A percentile compares a stretch with the other conserved stretches of the same genome.
Conservation (phyloP, 2,113 vertebrate species). For the Rynchops niger region DNA sequence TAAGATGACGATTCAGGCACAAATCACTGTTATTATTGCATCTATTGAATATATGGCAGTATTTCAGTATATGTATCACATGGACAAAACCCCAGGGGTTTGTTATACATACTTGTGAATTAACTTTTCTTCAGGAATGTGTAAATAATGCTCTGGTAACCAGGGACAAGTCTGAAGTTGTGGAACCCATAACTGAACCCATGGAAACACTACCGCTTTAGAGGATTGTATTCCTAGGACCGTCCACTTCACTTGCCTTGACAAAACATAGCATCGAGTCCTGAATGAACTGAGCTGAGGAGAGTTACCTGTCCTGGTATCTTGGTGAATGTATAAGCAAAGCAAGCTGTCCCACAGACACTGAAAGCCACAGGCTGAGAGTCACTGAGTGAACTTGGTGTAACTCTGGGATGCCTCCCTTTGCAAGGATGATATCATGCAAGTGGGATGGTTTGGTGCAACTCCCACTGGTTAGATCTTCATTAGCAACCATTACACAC, state of each 20-base stretch:
- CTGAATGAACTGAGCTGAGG: background rate
- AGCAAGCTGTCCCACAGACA: background rate
- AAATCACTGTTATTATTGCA: background rate
- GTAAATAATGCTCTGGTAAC: background rate
- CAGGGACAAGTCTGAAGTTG: background rate
- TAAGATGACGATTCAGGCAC: background rate
- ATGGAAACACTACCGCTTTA: background rate
- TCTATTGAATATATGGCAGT: background rate
- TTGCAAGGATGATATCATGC: slow-evolving; percentile 8
- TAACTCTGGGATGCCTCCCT: background rate
- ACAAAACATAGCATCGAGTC: background rate
- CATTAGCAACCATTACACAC: slow-evolving; percentile 41
- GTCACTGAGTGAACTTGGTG: background rate
- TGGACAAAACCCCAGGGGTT: rapidly evolving
- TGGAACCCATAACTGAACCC: background rate
- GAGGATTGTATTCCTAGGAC: background rate
- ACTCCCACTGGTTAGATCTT: slow-evolving; percentile 42
- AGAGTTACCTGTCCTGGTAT: background rate
- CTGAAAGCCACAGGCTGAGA: background rate
- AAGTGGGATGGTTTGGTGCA: slow-evolving; percentile 16
- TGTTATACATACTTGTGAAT: background rate
- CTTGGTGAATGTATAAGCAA: background rate
- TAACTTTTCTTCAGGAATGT: background rate
- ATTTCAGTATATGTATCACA: background rate
- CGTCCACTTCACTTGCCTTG: background rate